Conservation (phyloP, 92 coral and sea anemone species). For the Meandrina meandrites region DNA sequence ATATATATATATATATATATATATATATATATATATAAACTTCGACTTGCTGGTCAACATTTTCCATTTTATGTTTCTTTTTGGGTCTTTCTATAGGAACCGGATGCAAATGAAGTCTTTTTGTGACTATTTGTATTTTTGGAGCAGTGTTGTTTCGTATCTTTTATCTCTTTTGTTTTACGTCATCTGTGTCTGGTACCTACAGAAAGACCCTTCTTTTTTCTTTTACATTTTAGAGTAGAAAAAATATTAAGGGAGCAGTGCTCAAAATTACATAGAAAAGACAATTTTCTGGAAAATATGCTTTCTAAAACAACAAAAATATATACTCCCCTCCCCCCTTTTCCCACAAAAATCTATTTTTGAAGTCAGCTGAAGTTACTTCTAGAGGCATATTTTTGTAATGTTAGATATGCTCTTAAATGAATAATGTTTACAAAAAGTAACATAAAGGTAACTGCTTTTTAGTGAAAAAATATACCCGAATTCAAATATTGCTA, state of each 20-base stretch:
- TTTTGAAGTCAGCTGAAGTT: not conserved
- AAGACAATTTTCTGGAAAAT: not conserved
- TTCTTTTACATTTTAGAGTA: not conserved
- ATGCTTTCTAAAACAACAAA: not conserved
- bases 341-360: not conserved
- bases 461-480: not conserved
- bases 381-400: conserved; percentile 1
- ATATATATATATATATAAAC: too few species aligned
- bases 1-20: too few species aligned
- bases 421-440: not conserved
- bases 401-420: not conserved
- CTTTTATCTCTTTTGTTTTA: too few species aligned
- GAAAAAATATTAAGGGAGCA: not conserved
- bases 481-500: not conserved
- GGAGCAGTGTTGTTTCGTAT: too few species aligned
- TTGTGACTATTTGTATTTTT: too few species aligned
- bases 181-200: too few species aligned
- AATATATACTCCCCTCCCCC: not conserved
- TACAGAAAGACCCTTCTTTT: too few species aligned
- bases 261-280: not conserved
- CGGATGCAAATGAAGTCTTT: too few species aligned
- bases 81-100: too few species aligned
- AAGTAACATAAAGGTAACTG: not conserved
- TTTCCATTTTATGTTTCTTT: too few species aligned
- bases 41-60: too few species aligned